These are phyloP conservation scores for Rambutsinella grinnellia DNA, from an alignment of 2,888 invertebrate genomes.

Conservation along the genomic window DNA sequence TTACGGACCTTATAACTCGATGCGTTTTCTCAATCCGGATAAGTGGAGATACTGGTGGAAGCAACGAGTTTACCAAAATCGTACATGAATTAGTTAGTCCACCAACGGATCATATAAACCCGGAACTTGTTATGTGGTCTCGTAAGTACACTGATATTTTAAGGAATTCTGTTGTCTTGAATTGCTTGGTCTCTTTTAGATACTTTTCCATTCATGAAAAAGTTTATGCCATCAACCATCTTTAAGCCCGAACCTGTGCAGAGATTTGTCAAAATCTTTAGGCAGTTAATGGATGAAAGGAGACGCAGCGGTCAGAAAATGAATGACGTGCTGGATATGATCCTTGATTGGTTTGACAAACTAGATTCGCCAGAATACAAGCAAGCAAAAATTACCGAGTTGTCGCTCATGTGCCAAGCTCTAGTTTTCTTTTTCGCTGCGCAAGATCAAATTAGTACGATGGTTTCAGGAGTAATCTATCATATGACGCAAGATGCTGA, in stretches of 20 bases:
- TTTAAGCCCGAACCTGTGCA: constrained; percentile 13
- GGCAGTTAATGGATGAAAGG: constrained; percentile 39
- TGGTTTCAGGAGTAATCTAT: constrained; percentile 38
- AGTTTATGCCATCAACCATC: background rate
- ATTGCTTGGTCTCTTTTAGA: constrained; percentile 29
- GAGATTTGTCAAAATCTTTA: constrained; percentile 36
- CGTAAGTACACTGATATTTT: constrained; percentile 18
- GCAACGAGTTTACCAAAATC: constrained; percentile 42
- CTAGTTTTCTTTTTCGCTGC: constrained; percentile 59
- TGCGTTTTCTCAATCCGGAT: constrained; percentile 49
- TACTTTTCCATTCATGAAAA: constrained; percentile 51
- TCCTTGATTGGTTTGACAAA: constrained; percentile 37
- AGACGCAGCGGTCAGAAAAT: constrained; percentile 24
- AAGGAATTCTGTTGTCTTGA: constrained; percentile 1
- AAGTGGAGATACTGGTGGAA: background rate
- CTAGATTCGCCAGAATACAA: constrained; percentile 58
- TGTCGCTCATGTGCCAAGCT: constrained; percentile 54
- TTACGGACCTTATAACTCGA: constrained; percentile 48
- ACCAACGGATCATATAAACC: background rate
- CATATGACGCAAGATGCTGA: constrained; percentile 50
- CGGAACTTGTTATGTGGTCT: constrained; percentile 18
- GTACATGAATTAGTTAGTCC: constrained; percentile 23
- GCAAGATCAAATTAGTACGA: constrained; percentile 60
- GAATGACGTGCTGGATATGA: constrained; percentile 46
- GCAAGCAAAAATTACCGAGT: constrained; percentile 45